These are phyloP conservation scores for Standfussiana lucernea DNA, from an alignment of 2,888 invertebrate genomes.

Conservation along the genomic window DNA sequence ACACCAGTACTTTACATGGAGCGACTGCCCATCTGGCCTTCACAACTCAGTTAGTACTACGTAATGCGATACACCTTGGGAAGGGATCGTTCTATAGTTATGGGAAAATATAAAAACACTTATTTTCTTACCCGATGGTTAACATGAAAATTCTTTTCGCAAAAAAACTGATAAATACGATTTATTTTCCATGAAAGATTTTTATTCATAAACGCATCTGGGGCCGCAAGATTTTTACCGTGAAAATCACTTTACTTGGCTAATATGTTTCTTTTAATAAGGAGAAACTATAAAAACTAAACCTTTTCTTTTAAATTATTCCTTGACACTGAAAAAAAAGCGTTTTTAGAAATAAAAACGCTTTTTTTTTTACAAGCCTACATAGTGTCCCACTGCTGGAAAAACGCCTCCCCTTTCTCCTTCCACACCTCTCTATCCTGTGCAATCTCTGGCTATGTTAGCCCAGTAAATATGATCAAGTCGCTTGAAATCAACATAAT, in stretches of 20 bases:
- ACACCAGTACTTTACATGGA: background rate
- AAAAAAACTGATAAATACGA: background rate
- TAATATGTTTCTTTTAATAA: background rate
- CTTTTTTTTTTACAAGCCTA: too few species aligned
- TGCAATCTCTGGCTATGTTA: too few species aligned
- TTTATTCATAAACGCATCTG: background rate
- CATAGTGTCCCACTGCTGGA: too few species aligned
- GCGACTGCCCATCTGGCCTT: background rate
- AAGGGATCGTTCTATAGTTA: background rate
- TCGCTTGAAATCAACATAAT: background rate
- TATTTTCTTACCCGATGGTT: background rate
- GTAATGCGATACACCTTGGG: background rate
- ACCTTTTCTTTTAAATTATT: background rate
- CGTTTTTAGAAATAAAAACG: too few species aligned
- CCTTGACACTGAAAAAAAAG: too few species aligned
- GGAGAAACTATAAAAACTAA: background rate
- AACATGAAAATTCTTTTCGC: background rate
- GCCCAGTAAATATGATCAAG: too few species aligned
- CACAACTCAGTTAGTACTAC: background rate
- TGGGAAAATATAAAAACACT: background rate
- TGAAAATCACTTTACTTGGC: background rate
- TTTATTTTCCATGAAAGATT: background rate
- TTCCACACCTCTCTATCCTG: too few species aligned
- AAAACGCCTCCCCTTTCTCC: too few species aligned
- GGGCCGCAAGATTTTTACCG: background rate